Base-by-base conservation (phyloP, 2,113 vertebrate genomes). In the Corapipo altera region DNA sequence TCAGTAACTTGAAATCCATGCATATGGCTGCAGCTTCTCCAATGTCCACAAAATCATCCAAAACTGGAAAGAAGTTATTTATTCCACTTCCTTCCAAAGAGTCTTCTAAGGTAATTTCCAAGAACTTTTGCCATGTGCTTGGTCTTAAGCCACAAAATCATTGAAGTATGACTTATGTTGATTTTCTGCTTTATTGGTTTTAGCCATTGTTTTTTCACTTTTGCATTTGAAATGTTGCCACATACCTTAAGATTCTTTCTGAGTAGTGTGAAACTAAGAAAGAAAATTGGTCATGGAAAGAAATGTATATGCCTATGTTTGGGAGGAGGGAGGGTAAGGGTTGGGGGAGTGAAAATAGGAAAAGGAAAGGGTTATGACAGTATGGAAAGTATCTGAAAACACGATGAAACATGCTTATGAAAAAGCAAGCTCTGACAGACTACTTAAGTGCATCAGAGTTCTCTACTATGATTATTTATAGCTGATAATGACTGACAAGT, bases 1-100 rank as follows among this genome's bases (percentile, higher is more conserved):
- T 99, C 64, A 98, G 96, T 18, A 98, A 98, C 65, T 92, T 99
- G 71, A 99, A 98, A 84, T 95, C 96, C 12, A 91, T 74, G 23
- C 97, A 89, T 26, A 75, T 76, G 23, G 73, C 96, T 58, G 93
- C 96, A 11, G 61, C 85, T 57, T 97, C 97, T 33, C 95, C 97
- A 15, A 62, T 20, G 1, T 97, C 96, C 32, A 97, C 97, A 79
- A 97, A 96, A 19, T 93, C 97, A 69, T 96, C 95, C 59, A 95
- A 94, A 87, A 91, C 93, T 78, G 98, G 96, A 35, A 98, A 98
- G 66, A 98, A 97, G 22, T 75, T 97, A 8, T 97, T 96, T 4
- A 89, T 95, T 15, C 98, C 96, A 12, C 94, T 98, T 43, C 55
- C 91, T 46, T 84, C 90, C 33, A 96, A 92, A 90, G 92, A 97